phyloP scores from a whole-genome alignment of 2,888 invertebrate species.

The Thymelicus sylvestris region DNA sequence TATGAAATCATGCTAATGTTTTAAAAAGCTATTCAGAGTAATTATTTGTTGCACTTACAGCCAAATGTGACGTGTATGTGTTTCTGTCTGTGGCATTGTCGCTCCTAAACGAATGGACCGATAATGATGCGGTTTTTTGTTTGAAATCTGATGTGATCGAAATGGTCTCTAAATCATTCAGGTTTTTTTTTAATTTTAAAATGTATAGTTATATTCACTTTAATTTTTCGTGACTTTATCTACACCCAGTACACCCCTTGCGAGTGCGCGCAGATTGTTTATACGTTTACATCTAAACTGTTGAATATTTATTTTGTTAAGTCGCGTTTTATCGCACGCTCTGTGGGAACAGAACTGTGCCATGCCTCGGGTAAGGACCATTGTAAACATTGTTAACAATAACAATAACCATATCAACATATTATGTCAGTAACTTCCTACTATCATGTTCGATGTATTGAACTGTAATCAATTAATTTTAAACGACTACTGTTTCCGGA shows the following conservation, averaged over 20 bases:
- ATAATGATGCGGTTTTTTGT: no score
- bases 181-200: no score
- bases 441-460: background rate
- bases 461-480: background rate
- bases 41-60: no score
- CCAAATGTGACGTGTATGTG: no score
- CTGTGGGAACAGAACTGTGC: slow-evolving; percentile 67
- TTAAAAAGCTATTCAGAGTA: no score
- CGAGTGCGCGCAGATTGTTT: slow-evolving; percentile 74
- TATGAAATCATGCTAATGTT: no score
- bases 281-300: slow-evolving; percentile 77
- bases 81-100: no score
- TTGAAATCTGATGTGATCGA: no score
- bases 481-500: slow-evolving; percentile 1
- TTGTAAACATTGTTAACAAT: slow-evolving; percentile 52
- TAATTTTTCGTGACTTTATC: background rate
- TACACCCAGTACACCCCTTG: slow-evolving; percentile 58
- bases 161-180: no score
- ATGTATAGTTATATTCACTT: no score
- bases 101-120: no score
- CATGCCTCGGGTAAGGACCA: slow-evolving; percentile 47
- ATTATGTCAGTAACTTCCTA: slow-evolving; percentile 27
- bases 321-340: slow-evolving; percentile 74
- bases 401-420: slow-evolving; percentile 47
- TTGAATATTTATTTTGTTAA: slow-evolving; percentile 83